Percentiles rank a stretch among this genome's conserved stretches.
Conservation (phyloP, 2,113 vertebrate species). For the Bostrychus sinensis region DNA sequence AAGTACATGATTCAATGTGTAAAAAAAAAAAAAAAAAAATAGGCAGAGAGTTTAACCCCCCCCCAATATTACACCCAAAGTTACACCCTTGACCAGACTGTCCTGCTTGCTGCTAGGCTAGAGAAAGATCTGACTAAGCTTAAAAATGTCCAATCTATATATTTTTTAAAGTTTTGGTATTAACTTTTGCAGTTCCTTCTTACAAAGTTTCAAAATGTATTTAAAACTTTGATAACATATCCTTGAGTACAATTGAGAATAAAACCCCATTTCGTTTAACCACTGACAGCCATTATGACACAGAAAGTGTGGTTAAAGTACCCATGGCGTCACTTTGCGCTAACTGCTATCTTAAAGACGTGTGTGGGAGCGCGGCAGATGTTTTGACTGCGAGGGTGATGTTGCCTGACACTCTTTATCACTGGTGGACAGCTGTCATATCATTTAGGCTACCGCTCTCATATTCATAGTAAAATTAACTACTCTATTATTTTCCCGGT, state of each 20-base stretch:
- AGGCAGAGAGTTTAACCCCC: too few relatives aligned
- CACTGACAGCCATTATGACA: neutral
- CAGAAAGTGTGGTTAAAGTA: slow-evolving; percentile 24
- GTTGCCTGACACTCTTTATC: slow-evolving; percentile 40
- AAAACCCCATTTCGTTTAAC: neutral
- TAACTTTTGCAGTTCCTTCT: neutral
- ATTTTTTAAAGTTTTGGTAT: neutral
- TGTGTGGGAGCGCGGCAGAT: slow-evolving; percentile 12
- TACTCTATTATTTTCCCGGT: neutral
- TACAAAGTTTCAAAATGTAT: neutral
- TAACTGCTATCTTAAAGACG: slow-evolving; percentile 28
- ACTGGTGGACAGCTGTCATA: slow-evolving; percentile 46
- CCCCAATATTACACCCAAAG: too few relatives aligned
- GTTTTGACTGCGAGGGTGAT: slow-evolving; percentile 11
- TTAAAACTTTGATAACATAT: neutral
- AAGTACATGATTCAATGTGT: too few relatives aligned
- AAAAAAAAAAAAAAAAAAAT: too few relatives aligned
- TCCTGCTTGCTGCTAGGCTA: too few relatives aligned
- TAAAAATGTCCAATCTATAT: neutral
- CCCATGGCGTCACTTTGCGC: slow-evolving; percentile 24
- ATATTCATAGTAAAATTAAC: slow-evolving; percentile 18
- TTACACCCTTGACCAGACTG: too few relatives aligned
- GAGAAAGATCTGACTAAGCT: too few relatives aligned
- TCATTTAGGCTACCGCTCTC: slow-evolving; percentile 14
- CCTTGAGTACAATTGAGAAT: neutral